Percentiles rank a stretch among this genome's conserved stretches.
These are phyloP conservation scores for Bagarius yarrelli DNA, from an alignment of 2,113 vertebrate genomes.

Conservation along the genomic window DNA sequence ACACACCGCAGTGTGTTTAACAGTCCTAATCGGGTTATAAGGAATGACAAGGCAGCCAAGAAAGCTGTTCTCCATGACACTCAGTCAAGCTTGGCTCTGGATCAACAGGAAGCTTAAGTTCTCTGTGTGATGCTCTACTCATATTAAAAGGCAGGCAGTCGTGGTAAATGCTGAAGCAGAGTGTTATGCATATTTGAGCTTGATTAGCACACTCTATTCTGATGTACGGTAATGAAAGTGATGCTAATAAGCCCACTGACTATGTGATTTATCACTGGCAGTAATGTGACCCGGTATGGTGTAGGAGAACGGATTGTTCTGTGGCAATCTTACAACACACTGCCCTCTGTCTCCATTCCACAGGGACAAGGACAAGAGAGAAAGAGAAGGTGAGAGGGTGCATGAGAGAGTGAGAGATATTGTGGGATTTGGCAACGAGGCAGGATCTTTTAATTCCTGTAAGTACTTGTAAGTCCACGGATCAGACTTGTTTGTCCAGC, in stretches of 20 bases:
- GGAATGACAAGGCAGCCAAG: conserved; percentile 18
- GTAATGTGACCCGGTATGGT: conserved; percentile 34
- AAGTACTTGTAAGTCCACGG: too few relatives aligned
- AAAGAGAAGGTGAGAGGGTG: not conserved
- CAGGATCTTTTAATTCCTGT: too few relatives aligned
- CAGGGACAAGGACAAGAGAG: not conserved
- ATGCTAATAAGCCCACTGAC: conserved; percentile 50
- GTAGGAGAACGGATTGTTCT: conserved; percentile 37
- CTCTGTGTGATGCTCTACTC: conserved; percentile 43
- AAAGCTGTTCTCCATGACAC: conserved; percentile 27
- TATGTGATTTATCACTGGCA: conserved; percentile 51
- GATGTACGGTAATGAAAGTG: conserved; percentile 50
- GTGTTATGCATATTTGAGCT: conserved; percentile 47
- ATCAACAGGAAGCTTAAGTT: conserved; percentile 43
- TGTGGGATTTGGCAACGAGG: too few relatives aligned
- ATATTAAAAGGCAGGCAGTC: conserved; percentile 47
- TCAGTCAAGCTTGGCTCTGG: conserved; percentile 31
- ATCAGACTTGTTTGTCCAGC: too few relatives aligned
- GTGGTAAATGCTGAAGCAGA: conserved; percentile 45
- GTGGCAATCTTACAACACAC: conserved; percentile 37
- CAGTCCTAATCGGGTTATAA: conserved; percentile 34
- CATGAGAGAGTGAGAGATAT: not conserved
- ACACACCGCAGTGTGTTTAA: conserved; percentile 11
- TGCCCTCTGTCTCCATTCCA: conserved; percentile 22
- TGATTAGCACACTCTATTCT: conserved; percentile 21